Evolutionary conservation across 2,888 invertebrate species (phyloP).

Genomic region (Drosophila hawaiiensis): DNA sequence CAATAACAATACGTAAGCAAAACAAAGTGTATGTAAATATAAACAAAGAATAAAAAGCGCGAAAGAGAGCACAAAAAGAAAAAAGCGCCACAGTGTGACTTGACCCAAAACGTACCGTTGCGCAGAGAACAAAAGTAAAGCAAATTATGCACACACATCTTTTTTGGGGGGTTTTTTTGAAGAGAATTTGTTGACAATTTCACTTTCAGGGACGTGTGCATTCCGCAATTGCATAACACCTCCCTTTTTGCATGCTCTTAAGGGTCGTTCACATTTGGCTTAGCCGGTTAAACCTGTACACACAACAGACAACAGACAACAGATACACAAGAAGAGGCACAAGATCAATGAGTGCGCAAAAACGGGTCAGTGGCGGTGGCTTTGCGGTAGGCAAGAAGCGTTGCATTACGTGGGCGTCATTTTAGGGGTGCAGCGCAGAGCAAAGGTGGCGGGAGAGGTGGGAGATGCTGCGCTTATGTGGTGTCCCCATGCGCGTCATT

Average conservation of each 20-base stretch:
- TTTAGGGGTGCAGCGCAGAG: slow-evolving; percentile 39
- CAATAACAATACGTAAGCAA: slow-evolving; percentile 61
- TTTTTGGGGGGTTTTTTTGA: neutral
- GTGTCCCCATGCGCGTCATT: slow-evolving; percentile 12
- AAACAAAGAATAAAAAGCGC: slow-evolving; percentile 74
- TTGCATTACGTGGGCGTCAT: slow-evolving; percentile 62
- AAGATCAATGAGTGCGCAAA: slow-evolving; percentile 75
- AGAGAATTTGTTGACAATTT: slow-evolving; percentile 12
- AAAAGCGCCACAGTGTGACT: slow-evolving; percentile 44
- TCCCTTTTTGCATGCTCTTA: slow-evolving; percentile 44
- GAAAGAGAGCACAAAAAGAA: slow-evolving; percentile 43
- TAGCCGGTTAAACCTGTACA: slow-evolving; percentile 70
- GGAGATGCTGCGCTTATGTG: slow-evolving; percentile 12
- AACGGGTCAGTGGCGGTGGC: slow-evolving; percentile 71
- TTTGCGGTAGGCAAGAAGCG: slow-evolving; percentile 47
- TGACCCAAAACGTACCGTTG: slow-evolving; percentile 23
- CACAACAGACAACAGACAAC: slow-evolving; percentile 52
- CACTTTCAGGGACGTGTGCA: slow-evolving; percentile 33
- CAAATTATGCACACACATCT: slow-evolving; percentile 14
- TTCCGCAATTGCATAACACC: slow-evolving; percentile 53
- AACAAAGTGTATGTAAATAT: slow-evolving; percentile 72
- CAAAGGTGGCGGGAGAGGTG: neutral
- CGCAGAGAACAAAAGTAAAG: slow-evolving; percentile 1
- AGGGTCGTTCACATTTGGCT: slow-evolving; percentile 65
- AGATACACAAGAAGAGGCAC: slow-evolving; percentile 69